phyloP scores from a whole-genome alignment of 64 coral and sea anemone genomes.

The Trachythela sp. region DNA sequence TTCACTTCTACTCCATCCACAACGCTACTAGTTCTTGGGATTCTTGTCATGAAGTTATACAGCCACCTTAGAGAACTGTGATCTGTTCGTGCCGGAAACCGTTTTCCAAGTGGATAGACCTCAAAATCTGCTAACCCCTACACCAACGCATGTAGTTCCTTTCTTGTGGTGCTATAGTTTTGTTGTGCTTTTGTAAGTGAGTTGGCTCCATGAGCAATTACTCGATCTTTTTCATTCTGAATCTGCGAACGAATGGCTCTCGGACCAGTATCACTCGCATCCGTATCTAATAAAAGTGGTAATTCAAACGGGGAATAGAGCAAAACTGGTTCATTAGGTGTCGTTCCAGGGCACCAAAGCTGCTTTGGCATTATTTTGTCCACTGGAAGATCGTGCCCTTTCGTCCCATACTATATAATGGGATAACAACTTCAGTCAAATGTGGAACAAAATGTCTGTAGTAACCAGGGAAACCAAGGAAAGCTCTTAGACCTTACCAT shows the following conservation, averaged over 20 bases:
- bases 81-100: not conserved
- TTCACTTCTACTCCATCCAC: not conserved
- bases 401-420: no score
- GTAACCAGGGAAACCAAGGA: no score
- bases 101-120: not conserved
- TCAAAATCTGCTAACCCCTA: not conserved
- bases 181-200: not conserved
- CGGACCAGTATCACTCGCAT: not conserved
- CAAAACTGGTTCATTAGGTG: not conserved
- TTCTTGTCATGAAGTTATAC: not conserved
- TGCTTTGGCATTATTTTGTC: not conserved
- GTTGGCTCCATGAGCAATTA: not conserved
- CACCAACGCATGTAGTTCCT: conserved; percentile 1
- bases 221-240: not conserved
- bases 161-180: conserved; percentile 3
- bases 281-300: not conserved
- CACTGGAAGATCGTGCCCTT: conserved; percentile 1
- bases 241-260: not conserved
- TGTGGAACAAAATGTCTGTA: no score
- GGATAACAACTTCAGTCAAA: no score
- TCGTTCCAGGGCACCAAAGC: not conserved
- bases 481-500: no score
- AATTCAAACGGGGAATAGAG: not conserved
- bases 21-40: not conserved
- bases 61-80: not conserved